phyloP scores from a whole-genome alignment of 2,113 vertebrate genomes.

The Ceyx margarethae region DNA sequence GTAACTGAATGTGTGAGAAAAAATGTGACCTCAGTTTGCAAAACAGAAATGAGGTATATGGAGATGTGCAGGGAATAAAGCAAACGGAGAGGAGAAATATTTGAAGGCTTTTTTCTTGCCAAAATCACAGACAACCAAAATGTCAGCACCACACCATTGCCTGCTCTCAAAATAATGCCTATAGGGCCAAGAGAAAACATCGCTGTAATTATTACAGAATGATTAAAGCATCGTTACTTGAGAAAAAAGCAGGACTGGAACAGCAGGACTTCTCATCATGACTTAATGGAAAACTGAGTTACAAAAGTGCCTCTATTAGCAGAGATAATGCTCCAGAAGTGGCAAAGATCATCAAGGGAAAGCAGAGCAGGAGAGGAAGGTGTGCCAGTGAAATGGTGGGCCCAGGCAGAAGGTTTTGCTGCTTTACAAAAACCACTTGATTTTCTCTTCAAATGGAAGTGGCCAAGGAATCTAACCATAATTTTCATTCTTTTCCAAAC shows the following conservation, averaged over 20 bases:
- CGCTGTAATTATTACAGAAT: background rate
- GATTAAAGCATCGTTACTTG: background rate
- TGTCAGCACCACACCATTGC: background rate
- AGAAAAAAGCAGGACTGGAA: background rate
- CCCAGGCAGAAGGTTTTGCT: background rate
- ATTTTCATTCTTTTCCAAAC: background rate
- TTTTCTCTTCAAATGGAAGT: background rate
- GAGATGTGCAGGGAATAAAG: background rate
- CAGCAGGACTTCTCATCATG: background rate
- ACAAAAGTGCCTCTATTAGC: background rate
- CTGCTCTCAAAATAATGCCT: background rate
- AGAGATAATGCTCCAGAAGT: background rate
- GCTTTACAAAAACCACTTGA: background rate
- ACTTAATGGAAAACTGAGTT: background rate
- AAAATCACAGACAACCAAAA: background rate
- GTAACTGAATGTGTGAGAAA: background rate
- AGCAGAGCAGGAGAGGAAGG: background rate
- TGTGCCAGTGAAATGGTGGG: background rate
- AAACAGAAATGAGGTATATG: rapidly evolving
- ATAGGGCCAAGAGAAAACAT: background rate
- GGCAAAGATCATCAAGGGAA: background rate
- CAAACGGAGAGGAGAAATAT: background rate
- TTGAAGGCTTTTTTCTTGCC: background rate
- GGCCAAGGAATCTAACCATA: background rate
- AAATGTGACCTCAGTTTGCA: background rate